A percentile compares a stretch with the other conserved stretches of the same genome.
phyloP scores from a whole-genome alignment of 2,888 invertebrate species.

The Parascotia fuliginaria region DNA sequence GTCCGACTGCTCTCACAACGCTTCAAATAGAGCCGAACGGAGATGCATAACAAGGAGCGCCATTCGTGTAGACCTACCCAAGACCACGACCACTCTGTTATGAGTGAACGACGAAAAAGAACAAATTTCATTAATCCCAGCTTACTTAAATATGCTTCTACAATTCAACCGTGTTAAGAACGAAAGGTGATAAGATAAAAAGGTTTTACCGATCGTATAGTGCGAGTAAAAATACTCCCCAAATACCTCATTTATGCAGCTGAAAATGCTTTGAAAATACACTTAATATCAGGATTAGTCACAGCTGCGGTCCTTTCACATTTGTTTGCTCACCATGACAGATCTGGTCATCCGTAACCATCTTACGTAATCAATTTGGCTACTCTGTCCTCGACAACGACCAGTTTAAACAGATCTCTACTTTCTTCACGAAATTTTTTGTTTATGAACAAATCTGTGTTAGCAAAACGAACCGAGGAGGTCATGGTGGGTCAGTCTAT shows the following conservation, averaged over 20 bases:
- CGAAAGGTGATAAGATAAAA: too few species aligned
- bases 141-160: too few species aligned
- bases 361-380: slow-evolving; percentile 51
- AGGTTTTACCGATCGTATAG: too few species aligned
- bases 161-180: too few species aligned
- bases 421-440: background rate
- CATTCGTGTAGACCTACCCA: too few species aligned
- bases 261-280: slow-evolving; percentile 17
- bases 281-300: slow-evolving; percentile 36
- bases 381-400: slow-evolving; percentile 34
- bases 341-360: slow-evolving; percentile 48
- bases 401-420: slow-evolving; percentile 22
- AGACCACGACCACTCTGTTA: too few species aligned
- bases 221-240: slow-evolving; percentile 4
- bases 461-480: slow-evolving; percentile 4
- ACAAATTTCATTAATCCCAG: too few species aligned
- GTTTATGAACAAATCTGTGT: background rate
- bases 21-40: too few species aligned
- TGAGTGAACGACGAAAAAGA: too few species aligned
- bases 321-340: slow-evolving; percentile 45
- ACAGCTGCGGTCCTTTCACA: slow-evolving; percentile 32
- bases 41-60: too few species aligned
- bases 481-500: slow-evolving; percentile 23
- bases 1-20: too few species aligned
- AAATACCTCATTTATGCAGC: slow-evolving; percentile 2